Base-by-base conservation (phyloP, 2,888 invertebrate genomes). In the Marasmarcha lunaedactyla region DNA sequence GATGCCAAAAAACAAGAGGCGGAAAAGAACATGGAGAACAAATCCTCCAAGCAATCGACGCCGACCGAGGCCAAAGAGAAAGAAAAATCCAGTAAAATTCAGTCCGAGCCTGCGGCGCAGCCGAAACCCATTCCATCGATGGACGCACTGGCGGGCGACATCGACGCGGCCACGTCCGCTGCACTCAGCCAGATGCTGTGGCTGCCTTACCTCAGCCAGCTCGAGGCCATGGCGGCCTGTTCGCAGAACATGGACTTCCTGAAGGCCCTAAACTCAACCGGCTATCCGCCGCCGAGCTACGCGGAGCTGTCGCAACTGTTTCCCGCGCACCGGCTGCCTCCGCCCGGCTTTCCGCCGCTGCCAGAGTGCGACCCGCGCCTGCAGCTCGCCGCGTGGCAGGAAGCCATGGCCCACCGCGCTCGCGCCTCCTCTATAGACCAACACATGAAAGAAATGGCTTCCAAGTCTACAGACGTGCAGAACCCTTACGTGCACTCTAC, bases 171-270 rank as follows among this genome's bases (percentile, higher is more conserved):
- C 0, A 89, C 89, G 1, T 84, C 88, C 36, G 89, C 89, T 0
- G 87, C 90, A 1, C 77, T 91, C 37, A 89, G 88, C 54, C 90
- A 90, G 57, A 90, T 91, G 89, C 63, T 90, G 47, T 91, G 90
- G 91, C 63, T 91, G 38, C 91, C 91, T 0, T 91, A 91, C 55
- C 57, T 89, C 34, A 86, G 84, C 50, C 88, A 88, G 55, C 61
- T 89, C 40, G 88, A 89, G 55, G 83, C 85, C 6, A 84, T 86
- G 63, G 85, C 79, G 66, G 86, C 77, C 37, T 87, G 77, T 60
- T 74, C 85, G 42, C 81, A 85, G 51, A 86, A 79, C 50, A 70
- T 85, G 46, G 88, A 89, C 38, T 79, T 88, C 50, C 56, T 87
- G 42, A 87, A 88, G 68, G 85, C 87, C 52, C 62, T 87, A 33